Conservation (phyloP, 2,113 vertebrate genomes). For the Acanthisitta chloris region DNA sequence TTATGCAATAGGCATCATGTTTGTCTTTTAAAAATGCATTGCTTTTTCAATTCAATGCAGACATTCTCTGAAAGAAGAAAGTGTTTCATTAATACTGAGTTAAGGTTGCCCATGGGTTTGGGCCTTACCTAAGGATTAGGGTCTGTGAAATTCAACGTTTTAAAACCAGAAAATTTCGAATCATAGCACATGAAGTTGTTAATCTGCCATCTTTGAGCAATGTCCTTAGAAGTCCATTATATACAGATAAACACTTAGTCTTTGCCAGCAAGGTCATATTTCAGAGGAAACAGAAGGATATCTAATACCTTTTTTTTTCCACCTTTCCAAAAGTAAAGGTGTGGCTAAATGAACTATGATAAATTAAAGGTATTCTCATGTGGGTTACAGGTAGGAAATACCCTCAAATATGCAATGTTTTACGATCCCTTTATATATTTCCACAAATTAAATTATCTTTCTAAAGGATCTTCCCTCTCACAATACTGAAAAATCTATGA, state of each 20-base stretch:
- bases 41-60: neutral
- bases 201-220: neutral
- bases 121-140: neutral
- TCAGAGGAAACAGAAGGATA: neutral
- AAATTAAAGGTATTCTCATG: neutral
- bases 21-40: neutral
- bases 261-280: neutral
- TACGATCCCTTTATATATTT: neutral
- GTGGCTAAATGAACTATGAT: neutral
- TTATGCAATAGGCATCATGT: neutral
- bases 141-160: neutral
- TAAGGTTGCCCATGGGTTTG: neutral
- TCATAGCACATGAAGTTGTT: rapidly evolving
- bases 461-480: neutral
- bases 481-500: neutral
- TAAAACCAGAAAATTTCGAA: neutral
- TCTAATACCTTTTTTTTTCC: neutral
- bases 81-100: neutral
- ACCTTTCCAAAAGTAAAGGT: neutral
- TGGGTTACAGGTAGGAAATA: neutral
- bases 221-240: neutral
- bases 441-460: neutral
- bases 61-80: neutral
- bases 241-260: neutral
- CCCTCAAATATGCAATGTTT: neutral